Evolutionary conservation across 2,113 vertebrate species (phyloP), one percentile per base, ranked within the genome.

Genomic region (Cyprinodon brontotheroides): DNA sequence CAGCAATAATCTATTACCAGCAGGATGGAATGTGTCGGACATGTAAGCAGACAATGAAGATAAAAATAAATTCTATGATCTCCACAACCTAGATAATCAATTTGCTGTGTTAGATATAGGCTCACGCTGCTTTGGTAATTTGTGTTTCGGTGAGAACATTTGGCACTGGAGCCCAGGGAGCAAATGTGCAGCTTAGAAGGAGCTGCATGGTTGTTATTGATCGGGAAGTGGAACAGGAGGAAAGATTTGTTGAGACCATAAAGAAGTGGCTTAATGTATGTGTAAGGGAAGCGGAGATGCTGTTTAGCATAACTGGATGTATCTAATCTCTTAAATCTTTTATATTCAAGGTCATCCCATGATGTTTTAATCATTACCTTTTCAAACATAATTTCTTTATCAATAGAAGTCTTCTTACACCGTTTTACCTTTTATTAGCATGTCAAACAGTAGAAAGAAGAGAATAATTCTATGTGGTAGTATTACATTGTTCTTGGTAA

Each of bases 131-230:
- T 72, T 73, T 36, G 53, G 78, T 84, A 81, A 83, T 89, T 79
- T 3, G 13, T 78, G 81, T 81, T 80, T 79, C 36, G 11, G 62
- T 62, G 80, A 64, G 64, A 74, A 73, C 60, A 61, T 79, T 70
- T 72, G 63, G 68, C 6, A 29, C 63, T 48, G 65, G 47, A 81
- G 62, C 60, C 66, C 3, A 11, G 63, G 66, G 74, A 86, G 76
- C 70, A 77, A 82, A 87, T 84, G 75, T 68, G 85, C 79, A 75
- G 69, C 85, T 90, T 78, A 82, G 83, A 82, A 74, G 68, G 74
- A 87, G 87, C 72, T 79, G 85, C 80, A 75, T 80, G 82, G 86
- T 77, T 68, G 64, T 85, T 91, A 92, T 86, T 89, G 88, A 92
- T 89, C 72, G 84, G 74, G 71, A 72, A 61, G 43, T 72, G 81